phyloP scores from a whole-genome alignment of 2,888 invertebrate species.

The Oxycera nigricornis region DNA sequence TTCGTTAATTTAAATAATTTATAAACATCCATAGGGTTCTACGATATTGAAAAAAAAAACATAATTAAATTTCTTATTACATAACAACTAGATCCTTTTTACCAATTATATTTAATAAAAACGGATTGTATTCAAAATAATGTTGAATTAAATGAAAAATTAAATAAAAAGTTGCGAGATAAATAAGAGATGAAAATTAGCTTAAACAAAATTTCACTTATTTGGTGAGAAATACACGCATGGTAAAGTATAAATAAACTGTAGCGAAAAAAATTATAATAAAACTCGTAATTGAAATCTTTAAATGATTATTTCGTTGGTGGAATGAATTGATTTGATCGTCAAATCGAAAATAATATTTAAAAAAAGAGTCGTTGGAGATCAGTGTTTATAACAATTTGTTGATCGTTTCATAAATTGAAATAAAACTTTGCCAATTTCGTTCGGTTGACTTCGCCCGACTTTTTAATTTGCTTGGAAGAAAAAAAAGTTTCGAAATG shows the following conservation, averaged over 20 bases:
- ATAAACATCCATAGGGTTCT: conserved; percentile 24
- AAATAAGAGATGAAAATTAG: background rate
- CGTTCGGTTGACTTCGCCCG: too few species aligned
- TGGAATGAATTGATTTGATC: background rate
- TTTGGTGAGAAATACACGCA: background rate
- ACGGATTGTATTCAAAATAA: conserved; percentile 16
- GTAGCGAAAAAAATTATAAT: too few species aligned
- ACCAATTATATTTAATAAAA: conserved; percentile 19
- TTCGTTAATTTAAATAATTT: conserved; percentile 38
- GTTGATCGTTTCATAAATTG: too few species aligned
- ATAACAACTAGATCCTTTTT: conserved; percentile 32
- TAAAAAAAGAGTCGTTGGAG: too few species aligned
- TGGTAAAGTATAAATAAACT: background rate
- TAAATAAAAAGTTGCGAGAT: conserved; percentile 4
- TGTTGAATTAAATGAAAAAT: conserved; percentile 18
- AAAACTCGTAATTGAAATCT: background rate
- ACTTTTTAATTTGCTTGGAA: too few species aligned
- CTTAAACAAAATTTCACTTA: background rate
- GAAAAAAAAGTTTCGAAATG: too few species aligned
- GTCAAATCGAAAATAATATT: background rate
- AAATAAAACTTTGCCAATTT: too few species aligned
- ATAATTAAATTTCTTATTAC: conserved; percentile 25
- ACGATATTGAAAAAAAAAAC: conserved; percentile 4
- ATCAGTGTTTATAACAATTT: too few species aligned
- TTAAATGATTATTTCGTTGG: background rate